A percentile compares a stretch with the other conserved stretches of the same genome.
Evolutionary conservation across 1,140 invertebrate species (phyloP).

Genomic region (Aradophagus sp.): DNA sequence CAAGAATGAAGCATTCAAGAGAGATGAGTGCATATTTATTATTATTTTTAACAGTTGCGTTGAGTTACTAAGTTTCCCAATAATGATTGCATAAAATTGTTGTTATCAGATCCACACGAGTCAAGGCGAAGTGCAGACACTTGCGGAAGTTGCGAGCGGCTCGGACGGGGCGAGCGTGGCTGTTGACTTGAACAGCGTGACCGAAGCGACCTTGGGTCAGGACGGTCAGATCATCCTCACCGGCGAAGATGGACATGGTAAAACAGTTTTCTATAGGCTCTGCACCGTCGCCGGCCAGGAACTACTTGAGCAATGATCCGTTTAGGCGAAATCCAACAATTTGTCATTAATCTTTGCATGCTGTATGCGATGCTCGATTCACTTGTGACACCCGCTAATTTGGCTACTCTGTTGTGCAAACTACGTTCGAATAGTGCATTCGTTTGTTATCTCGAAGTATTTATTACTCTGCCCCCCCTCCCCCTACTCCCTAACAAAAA

Average conservation of each 20-base stretch:
- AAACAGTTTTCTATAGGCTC: constrained; percentile 76
- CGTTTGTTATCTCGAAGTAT: too few species aligned
- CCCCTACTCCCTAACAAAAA: too few species aligned
- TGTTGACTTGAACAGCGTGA: constrained; percentile 91
- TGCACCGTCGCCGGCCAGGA: constrained; percentile 75
- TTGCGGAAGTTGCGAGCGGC: constrained; percentile 80
- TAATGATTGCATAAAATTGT: too few species aligned
- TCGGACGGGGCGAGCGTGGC: constrained; percentile 82
- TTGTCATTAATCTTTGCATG: constrained; percentile 73
- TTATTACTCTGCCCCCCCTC: too few species aligned
- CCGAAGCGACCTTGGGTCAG: constrained; percentile 89
- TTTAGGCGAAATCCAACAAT: constrained; percentile 62
- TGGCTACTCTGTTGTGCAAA: constrained; percentile 56
- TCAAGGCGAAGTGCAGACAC: constrained; percentile 86
- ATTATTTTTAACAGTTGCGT: too few species aligned
- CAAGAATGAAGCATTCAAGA: too few species aligned
- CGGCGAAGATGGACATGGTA: constrained; percentile 94
- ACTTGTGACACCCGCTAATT: constrained; percentile 61
- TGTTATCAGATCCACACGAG: constrained; percentile 81
- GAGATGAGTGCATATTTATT: too few species aligned
- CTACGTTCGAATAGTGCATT: constrained; percentile 51
- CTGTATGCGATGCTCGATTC: constrained; percentile 68
- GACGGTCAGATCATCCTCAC: constrained; percentile 96
- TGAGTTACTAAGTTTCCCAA: too few species aligned
- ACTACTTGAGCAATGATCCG: constrained; percentile 73